Evolutionary conservation across 2,888 invertebrate species (phyloP), one percentile per base, ranked within the genome.

Genomic region (Aleiodes leptofemur): DNA sequence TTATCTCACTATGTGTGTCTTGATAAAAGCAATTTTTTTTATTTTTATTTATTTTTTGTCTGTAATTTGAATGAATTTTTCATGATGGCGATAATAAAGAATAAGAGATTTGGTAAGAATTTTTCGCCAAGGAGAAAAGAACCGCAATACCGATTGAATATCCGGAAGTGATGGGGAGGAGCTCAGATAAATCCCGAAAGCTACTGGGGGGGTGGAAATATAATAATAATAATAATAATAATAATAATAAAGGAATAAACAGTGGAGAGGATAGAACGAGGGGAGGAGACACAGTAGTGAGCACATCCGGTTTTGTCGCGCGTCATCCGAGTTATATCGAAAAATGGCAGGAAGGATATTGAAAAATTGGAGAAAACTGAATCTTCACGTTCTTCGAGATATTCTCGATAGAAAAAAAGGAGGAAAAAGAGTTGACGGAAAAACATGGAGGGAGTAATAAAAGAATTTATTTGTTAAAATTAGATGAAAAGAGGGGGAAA

Each of bases 251-350:
- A 23, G 43, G 34, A 64, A 61, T 61, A 61, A 64, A 64, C 7
- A 64, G 16, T 16, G 48, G 16, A 23, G 64, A 43, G 64, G 43
- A 64, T 16, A 64, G 16, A 64, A 34, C 9, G 0, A 53, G 16
- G 16, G 43, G 38, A 64, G 64, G 14, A 16, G 43, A 61, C 43
- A 61, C 43, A 64, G 64, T 48, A 57, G 7, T 43, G 56, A 70
- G 51, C 48, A 48, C 57, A 57, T 70, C 70, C 70, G 57, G 70
- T 70, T 70, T 70, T 70, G 57, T 70, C 43, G 51, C 34, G 7
- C 64, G 64, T 43, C 64, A 48, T 43, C 43, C 38, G 13, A 48
- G 43, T 38, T 8, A 70, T 70, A 70, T 70, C 57, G 57, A 70
- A 57, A 69, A 23, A 69, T 48, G 53, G 31, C 53, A 69, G 38